Base-by-base conservation (phyloP, 2,113 vertebrate species). In the Bos javanicus region DNA sequence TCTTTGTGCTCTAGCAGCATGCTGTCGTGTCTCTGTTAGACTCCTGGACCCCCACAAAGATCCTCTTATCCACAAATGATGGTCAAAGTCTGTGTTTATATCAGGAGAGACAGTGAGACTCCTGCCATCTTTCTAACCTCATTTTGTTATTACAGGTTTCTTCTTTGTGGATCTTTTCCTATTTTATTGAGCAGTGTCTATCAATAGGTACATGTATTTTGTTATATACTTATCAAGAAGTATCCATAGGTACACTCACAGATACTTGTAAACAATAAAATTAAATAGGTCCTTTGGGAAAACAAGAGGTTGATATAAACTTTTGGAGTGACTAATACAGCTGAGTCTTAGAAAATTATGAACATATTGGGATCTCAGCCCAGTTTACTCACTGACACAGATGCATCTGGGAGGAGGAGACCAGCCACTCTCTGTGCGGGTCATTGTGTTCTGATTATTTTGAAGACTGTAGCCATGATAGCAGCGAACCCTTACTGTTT, bases 361-460 rank as follows among this genome's bases (percentile, higher is more conserved):
- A 56, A 11, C 19, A 46, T 0, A 1, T 19, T 33, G 26, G 2
- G 7, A 6, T 82, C 2, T 33, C 1, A 64, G 50, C 2, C 11
- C 19, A 7, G 4, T 36, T 26, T 95, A 87, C 98, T 98, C 97
- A 99, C 98, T 96, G 85, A 94, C 39, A 84, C 0, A 91, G n/a
- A 54, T 5, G 33, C 99, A 99, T 28, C 10, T 97, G 0, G 98
- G 98, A 17, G 0, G 5, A 95, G 98, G 97, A 4, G 13, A 87
- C 98, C 98, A 99, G 93, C 0, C 98, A n/a, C 84, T 2, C 94
- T 94, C 98, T 64, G 57, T 60, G 57, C 57, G 6, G 23, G 23
- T 59, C 57, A 59, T 59, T 25, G 0, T 59, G 9, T 59, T 59
- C 57, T 0, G 57, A 59, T 59, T 2, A 59, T 59, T 59, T 25